Base-by-base conservation (phyloP, 2,113 vertebrate species). In the Brachypodius melanocephalos region DNA sequence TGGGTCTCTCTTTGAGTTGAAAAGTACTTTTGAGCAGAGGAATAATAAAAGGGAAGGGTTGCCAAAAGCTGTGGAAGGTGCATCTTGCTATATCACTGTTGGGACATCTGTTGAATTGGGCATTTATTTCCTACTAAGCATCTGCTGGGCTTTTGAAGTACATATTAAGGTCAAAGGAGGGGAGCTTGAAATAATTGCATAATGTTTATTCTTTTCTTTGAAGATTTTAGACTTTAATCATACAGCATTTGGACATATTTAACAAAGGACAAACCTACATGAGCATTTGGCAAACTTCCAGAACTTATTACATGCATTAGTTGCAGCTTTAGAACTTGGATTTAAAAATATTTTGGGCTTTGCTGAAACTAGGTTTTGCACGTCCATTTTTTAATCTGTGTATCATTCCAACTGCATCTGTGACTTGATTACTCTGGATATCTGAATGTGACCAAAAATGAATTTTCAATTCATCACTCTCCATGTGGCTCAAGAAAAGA, bases 71-170 rank as follows among this genome's bases (percentile, higher is more conserved):
- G 31, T 93, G 74, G 91, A 95, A 90, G 92, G 90, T 94, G 57
- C 57, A 57, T 95, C 94, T 94, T 92, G 69, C 90, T 88, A 4
- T 68, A 84, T 95, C 74, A 36, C 89, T 91, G 77, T 77, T 96
- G 94, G 88, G 89, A 80, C 89, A 76, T 97, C 95, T 97, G 88
- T 98, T 97, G 94, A 96, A 63, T 96, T 96, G 90, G 81, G 95
- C 75, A 96, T 98, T 94, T 97, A 90, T 97, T 98, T 97, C 93
- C 96, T 97, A 87, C 93, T 94, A 87, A 93, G 90, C 94, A 91
- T 97, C 96, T 97, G 94, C 92, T 96, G 95, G 80, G 95, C 85
- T 98, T 98, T 97, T 97, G 93, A 98, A 97, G 97, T 97, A 92
- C 83, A 79, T 90, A 85, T 95, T 95, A 79, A 96, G 95, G 94